Percentiles rank a stretch among this genome's conserved stretches.
Evolutionary conservation across 2,797 vertebrate genomes (phyloP).

Genomic region (Tympanoctomys barrerae): DNA sequence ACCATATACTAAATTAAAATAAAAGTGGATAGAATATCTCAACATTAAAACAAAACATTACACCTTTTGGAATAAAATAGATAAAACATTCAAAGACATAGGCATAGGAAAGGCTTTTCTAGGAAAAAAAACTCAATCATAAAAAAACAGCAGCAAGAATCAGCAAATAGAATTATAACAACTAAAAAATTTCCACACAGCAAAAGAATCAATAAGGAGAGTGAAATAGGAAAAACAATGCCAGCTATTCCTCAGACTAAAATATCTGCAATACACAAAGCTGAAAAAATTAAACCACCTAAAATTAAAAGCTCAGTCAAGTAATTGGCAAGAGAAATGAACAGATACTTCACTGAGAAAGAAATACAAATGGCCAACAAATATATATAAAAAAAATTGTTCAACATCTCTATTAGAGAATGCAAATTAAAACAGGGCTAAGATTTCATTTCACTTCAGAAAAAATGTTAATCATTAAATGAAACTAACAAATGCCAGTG

Average conservation of each 20-base stretch:
- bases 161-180: background rate
- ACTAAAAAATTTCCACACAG: background rate
- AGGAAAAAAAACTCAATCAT: background rate
- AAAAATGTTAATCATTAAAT: background rate
- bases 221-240: background rate
- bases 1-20: background rate
- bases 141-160: background rate
- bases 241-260: background rate
- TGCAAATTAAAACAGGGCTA: background rate
- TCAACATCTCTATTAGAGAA: background rate
- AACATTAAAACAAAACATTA: background rate
- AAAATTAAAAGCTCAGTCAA: background rate
- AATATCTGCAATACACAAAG: background rate
- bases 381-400: background rate
- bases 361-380: background rate
- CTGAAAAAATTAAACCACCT: background rate
- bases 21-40: background rate
- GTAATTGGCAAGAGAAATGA: background rate
- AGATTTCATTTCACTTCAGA: background rate
- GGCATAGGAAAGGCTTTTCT: background rate
- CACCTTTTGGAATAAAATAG: background rate
- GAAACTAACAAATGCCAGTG: background rate
- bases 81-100: background rate
- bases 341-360: background rate
- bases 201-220: background rate